Evolutionary conservation across 2,888 invertebrate species (phyloP).

Genomic region (Cyclophora albipunctata): DNA sequence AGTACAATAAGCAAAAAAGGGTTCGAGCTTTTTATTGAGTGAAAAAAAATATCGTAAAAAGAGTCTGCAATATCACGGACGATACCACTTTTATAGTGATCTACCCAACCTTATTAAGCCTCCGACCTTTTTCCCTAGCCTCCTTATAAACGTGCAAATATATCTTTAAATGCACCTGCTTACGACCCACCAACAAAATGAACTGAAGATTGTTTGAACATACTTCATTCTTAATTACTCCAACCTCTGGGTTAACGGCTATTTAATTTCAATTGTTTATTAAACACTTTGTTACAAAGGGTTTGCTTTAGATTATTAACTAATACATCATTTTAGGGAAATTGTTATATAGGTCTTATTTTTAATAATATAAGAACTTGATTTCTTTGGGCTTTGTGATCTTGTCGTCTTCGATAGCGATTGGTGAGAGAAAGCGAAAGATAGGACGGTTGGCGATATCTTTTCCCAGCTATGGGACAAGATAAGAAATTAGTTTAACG

Average conservation of each 20-base stretch:
- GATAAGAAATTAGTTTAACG: too few species aligned
- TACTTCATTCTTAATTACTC: constrained; percentile 32
- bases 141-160: constrained; percentile 28
- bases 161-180: constrained; percentile 59
- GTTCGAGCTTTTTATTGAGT: constrained; percentile 32
- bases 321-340: too few species aligned
- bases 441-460: too few species aligned
- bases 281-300: constrained; percentile 3
- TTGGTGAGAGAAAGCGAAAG: too few species aligned
- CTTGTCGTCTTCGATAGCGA: too few species aligned
- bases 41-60: constrained; percentile 39
- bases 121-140: constrained; percentile 34
- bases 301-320: too few species aligned
- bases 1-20: constrained; percentile 10
- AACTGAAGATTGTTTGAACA: constrained; percentile 30
- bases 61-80: constrained; percentile 44
- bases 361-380: too few species aligned
- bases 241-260: constrained; percentile 30
- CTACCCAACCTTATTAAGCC: constrained; percentile 54
- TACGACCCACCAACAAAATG: constrained; percentile 33
- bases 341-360: too few species aligned
- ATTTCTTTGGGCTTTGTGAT: too few species aligned
- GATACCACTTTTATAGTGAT: constrained; percentile 50
- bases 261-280: constrained; percentile 19
- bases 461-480: too few species aligned